Evolutionary conservation across 2,113 vertebrate genomes (phyloP).

Genomic region (Rhinoptilus africanus): DNA sequence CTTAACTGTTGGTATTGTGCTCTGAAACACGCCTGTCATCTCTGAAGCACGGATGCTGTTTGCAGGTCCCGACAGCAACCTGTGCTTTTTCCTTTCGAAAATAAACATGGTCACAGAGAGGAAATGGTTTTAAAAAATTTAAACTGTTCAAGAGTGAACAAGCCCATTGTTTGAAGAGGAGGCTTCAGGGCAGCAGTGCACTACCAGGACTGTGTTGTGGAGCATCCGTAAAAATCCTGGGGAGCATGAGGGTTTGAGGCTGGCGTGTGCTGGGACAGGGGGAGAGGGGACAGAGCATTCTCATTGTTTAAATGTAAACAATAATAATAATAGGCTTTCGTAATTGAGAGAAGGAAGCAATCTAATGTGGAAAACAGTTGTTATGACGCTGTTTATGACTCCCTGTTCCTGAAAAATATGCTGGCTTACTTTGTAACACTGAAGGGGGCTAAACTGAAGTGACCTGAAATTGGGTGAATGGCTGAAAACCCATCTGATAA

Average conservation of each 20-base stretch:
- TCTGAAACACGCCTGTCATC: background rate
- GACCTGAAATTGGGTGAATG: background rate
- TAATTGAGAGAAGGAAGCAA: background rate
- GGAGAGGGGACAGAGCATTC: background rate
- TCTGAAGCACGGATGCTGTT: background rate
- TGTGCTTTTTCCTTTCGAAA: slow-evolving; percentile 10
- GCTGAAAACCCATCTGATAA: slow-evolving; percentile 17
- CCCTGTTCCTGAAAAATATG: background rate
- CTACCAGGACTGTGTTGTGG: background rate
- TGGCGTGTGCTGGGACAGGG: background rate
- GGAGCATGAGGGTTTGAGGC: rapidly evolving
- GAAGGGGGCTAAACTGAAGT: background rate
- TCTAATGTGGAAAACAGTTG: slow-evolving; percentile 39
- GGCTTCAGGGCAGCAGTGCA: background rate
- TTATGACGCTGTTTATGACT: slow-evolving; percentile 2
- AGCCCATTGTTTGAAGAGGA: background rate
- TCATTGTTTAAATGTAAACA: slow-evolving; percentile 33
- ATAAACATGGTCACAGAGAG: background rate
- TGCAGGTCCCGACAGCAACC: background rate
- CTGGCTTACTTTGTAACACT: background rate
- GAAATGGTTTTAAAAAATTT: background rate
- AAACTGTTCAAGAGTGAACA: background rate
- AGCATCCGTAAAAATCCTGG: background rate
- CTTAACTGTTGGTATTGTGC: background rate
- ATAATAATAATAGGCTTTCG: background rate